These are phyloP conservation scores for Heterochromis multidens DNA, from an alignment of 2,113 vertebrate genomes.

Conservation along the genomic window DNA sequence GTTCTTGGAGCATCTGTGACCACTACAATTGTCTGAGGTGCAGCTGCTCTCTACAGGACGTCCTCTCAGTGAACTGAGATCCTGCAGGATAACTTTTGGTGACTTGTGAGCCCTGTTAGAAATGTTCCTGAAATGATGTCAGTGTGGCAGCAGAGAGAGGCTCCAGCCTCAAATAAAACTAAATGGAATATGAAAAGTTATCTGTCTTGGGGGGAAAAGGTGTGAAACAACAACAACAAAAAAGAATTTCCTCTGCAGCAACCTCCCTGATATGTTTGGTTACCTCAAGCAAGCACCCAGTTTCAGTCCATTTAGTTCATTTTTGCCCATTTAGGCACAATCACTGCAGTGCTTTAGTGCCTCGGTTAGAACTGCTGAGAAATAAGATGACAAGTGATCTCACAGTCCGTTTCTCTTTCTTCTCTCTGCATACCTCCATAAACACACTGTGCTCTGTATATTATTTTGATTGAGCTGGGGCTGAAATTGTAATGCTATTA, in stretches of 20 bases:
- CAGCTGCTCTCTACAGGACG: too few relatives aligned
- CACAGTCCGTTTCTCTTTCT: neutral
- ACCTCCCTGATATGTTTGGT: neutral
- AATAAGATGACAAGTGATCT: neutral
- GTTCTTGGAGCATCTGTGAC: too few relatives aligned
- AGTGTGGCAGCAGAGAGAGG: too few relatives aligned
- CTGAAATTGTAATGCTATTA: neutral
- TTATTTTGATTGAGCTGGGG: neutral
- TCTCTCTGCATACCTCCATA: neutral
- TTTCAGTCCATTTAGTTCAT: neutral
- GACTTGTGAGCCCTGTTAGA: neutral
- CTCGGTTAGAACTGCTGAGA: neutral
- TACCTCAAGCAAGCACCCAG: neutral
- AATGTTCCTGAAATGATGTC: neutral
- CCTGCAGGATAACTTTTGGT: neutral
- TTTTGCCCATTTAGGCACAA: too few relatives aligned
- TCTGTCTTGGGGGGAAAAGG: too few relatives aligned
- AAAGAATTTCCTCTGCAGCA: neutral
- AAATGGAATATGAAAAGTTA: too few relatives aligned
- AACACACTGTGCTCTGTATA: neutral
- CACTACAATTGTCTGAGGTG: too few relatives aligned
- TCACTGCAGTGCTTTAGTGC: too few relatives aligned
- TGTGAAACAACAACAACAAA: neutral
- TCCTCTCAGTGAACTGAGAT: too few relatives aligned
- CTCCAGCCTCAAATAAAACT: too few relatives aligned